Base-by-base conservation (phyloP, 2,888 invertebrate species). In the Tachina fera region DNA sequence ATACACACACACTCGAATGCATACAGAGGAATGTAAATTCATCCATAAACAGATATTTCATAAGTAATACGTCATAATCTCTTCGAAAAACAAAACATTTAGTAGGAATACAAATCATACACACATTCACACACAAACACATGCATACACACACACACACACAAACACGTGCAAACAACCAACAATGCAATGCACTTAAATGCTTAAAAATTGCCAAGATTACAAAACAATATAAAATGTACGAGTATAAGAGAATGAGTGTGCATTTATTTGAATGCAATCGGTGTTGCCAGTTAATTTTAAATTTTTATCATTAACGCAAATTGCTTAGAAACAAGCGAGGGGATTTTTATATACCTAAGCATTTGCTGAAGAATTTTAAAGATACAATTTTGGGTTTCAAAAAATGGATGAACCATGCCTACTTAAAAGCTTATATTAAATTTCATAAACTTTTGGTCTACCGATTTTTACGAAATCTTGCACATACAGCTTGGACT, bases 41-140 rank as follows among this genome's bases (percentile, higher is more conserved):
- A 67, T 51, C 43, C 39, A 68, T 81, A 81, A 81, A 81, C 60
- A 81, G 58, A 81, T 81, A 75, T 81, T 81, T 81, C 68, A 81
- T 70, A 68, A 75, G 61, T 78, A 83, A 83, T 68, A 83, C 77
- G 60, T 83, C 53, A 72, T 83, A 78, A 83, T 77, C 83, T 83
- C 83, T 83, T 72, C 77, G 77, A 77, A 83, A 45, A 67, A 72
- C 81, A 75, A 53, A 81, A 74, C 31, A 51, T 78, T 70, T 51
- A 60, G 56, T n/a, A 49, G 13, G 58, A 22, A 11, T 19, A 56
- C 78, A 71, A 71, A 61, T 61, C 61, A 49, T 61, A 10, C 51
- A 19, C 61, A n/a, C 11, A 61, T 61, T 6, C 31, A 31, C 6
- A 31, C 6, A 31, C 6, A 31, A 5, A 31, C 6, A 6, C 6